Base-by-base conservation (phyloP, 2,888 invertebrate species). In the Pyrrhia umbra region DNA sequence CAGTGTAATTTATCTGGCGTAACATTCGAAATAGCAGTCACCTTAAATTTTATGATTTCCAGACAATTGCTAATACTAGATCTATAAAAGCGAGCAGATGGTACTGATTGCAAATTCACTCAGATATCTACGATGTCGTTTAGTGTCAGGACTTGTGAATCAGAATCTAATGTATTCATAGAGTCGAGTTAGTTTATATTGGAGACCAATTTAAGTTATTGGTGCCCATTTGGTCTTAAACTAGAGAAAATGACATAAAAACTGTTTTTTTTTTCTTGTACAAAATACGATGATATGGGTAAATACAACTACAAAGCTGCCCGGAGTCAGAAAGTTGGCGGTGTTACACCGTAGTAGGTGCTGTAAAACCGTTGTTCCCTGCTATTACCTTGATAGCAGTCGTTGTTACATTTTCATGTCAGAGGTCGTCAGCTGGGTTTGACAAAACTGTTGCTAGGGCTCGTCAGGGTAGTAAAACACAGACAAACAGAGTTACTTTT, bases 11-110 rank as follows among this genome's bases (percentile, higher is more conserved):
- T 56, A 73, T 60, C 34, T 68, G 23, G 51, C 37, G 43, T 23
- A 57, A 40, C 37, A 42, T 37, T 46, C 21, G 21, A 64, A 63
- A 80, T 52, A 68, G 55, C 15, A 6, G 15, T 23, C 50, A 63
- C 54, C 51, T 68, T 58, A 62, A 49, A 77, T 64, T 77, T 67
- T 67, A 77, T 69, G 58, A 67, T 23, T 40, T 74, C 59, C 58
- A 61, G 66, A 77, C 77, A 77, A 68, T 73, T 58, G 63, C 27
- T 21, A 43, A 47, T 39, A 49, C 15, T n/a, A 9, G 6, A 5
- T 45, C 20, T 40, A 46, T 79, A 73, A 77, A 72, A 61, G 37
- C 23, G 10, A 10, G 43, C 68, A 63, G 62, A 68, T 72, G 72
- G 9, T 20, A n/a, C 30, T 63, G 39, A 25, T 18, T 50, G 16